These are phyloP conservation scores for Tipula confusa DNA, from an alignment of 2,888 invertebrate genomes.

Conservation along the genomic window DNA sequence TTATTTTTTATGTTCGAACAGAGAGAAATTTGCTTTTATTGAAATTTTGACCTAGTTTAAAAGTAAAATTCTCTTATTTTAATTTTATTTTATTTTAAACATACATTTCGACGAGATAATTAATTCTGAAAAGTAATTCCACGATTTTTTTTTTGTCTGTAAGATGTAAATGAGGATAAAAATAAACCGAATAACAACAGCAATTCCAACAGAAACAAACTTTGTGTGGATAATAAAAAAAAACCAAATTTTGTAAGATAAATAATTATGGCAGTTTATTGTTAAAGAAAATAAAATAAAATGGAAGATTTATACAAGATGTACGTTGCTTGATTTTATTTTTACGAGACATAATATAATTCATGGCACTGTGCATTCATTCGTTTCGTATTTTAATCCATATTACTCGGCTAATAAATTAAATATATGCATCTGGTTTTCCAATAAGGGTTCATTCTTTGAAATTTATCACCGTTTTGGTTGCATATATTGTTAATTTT, in stretches of 20 bases:
- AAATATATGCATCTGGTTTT: background rate
- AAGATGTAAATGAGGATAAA: slow-evolving; percentile 9
- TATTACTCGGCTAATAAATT: background rate
- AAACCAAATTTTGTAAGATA: background rate
- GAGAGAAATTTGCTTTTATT: background rate
- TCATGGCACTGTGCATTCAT: background rate
- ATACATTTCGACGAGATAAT: slow-evolving; percentile 8
- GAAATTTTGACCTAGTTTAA: slow-evolving; percentile 25
- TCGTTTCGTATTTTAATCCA: background rate
- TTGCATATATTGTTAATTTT: too few relatives aligned
- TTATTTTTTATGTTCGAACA: background rate
- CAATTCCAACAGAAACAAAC: background rate
- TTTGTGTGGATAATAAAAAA: background rate
- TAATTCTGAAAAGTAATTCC: background rate
- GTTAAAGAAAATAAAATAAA: too few relatives aligned
- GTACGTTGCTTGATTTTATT: background rate
- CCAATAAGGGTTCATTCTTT: too few relatives aligned
- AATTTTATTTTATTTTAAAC: background rate
- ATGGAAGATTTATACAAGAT: slow-evolving; percentile 3
- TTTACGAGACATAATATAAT: background rate
- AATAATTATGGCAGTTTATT: slow-evolving; percentile 20
- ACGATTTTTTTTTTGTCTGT: background rate
- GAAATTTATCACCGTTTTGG: too few relatives aligned
- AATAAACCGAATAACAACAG: background rate
- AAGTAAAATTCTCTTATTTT: background rate